Evolutionary conservation across 1,140 invertebrate species (phyloP).

Genomic region (Bombus confusus): DNA sequence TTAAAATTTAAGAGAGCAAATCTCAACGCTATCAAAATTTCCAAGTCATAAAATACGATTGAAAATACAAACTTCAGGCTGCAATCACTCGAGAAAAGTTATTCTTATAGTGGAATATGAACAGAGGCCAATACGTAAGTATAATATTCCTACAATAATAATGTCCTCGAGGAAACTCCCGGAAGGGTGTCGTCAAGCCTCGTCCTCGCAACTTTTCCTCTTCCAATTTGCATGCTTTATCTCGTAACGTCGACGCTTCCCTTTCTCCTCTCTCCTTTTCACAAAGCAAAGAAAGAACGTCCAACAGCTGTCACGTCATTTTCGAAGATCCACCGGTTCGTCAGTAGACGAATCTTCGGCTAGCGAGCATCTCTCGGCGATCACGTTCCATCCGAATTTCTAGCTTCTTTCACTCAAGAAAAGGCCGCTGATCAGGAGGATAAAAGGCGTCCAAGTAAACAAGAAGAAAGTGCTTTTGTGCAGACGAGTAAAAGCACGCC

Average conservation of each 20-base stretch:
- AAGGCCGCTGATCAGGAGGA: conserved; percentile 41
- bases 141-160: background rate
- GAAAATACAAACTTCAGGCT: background rate
- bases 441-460: conserved; percentile 55
- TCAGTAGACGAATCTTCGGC: conserved; percentile 8
- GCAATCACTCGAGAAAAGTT: background rate
- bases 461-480: conserved; percentile 47
- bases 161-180: background rate
- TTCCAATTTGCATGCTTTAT: background rate
- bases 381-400: conserved; percentile 26
- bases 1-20: background rate
- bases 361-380: background rate
- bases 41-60: background rate
- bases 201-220: conserved; percentile 8
- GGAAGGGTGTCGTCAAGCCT: background rate
- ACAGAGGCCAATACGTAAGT: background rate
- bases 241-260: background rate
- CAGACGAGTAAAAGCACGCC: conserved; percentile 30
- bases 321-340: background rate
- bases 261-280: background rate
- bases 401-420: conserved; percentile 26
- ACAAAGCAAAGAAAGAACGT: background rate
- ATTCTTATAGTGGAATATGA: background rate
- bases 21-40: background rate
- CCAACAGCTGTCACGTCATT: background rate